Evolutionary conservation across 1,140 invertebrate species (phyloP).

Genomic region (Anadara kagoshimensis): DNA sequence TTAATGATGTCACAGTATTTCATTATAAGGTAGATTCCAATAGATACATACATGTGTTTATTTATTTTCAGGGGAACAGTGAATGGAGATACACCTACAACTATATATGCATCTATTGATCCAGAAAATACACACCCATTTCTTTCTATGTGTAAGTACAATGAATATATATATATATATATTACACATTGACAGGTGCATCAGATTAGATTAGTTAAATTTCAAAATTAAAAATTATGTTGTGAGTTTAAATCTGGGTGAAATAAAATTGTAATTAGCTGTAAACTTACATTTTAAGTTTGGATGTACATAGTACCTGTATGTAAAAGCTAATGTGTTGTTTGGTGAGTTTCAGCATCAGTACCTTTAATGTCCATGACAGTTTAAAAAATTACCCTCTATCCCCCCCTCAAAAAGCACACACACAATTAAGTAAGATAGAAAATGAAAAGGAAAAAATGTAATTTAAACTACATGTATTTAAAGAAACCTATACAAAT

Average conservation of each 20-base stretch:
- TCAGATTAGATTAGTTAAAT: background rate
- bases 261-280: background rate
- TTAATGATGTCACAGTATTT: no score
- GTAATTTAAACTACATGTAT: background rate
- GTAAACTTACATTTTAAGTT: background rate
- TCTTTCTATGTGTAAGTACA: slow-evolving; percentile 18
- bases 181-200: background rate
- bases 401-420: no score
- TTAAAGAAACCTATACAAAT: background rate
- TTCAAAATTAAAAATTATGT: background rate
- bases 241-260: background rate
- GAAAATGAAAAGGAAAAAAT: no score
- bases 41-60: no score
- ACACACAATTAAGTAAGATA: background rate
- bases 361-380: background rate
- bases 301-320: no score
- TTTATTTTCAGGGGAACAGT: slow-evolving; percentile 17
- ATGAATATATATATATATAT: background rate
- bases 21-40: no score
- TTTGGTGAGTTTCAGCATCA: background rate
- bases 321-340: no score
- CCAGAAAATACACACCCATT: slow-evolving; percentile 18
- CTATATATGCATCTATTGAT: slow-evolving; percentile 20
- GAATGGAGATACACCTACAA: slow-evolving; percentile 1
- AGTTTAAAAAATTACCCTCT: background rate